phyloP scores from a whole-genome alignment of 2,113 vertebrate species.

The Chinchilla lanigera region DNA sequence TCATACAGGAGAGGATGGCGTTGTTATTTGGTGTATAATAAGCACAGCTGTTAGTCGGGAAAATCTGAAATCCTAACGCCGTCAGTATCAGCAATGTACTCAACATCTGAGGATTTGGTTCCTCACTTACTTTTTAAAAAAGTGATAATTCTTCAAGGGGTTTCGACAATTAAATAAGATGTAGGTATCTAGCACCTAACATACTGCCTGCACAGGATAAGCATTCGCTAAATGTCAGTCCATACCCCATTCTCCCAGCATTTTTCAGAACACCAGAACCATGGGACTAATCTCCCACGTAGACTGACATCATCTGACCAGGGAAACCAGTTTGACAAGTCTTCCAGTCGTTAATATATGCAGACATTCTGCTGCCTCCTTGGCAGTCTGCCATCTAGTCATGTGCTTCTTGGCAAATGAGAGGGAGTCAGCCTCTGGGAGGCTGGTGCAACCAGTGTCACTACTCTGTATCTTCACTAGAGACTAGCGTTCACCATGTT shows the following conservation, averaged over 20 bases:
- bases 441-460: too few relatives aligned
- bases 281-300: not conserved
- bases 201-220: not conserved
- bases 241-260: not conserved
- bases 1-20: not conserved
- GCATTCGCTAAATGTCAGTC: not conserved
- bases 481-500: not conserved
- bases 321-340: not conserved
- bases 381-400: not conserved
- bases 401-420: not conserved
- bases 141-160: not conserved
- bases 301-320: not conserved
- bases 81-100: not conserved
- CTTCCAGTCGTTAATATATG: not conserved
- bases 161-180: not conserved
- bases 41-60: not conserved
- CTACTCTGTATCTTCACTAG: not conserved
- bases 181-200: not conserved
- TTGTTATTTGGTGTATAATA: slow-evolving; percentile 6
- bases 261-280: not conserved
- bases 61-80: slow-evolving; percentile 7
- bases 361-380: not conserved
- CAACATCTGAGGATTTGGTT: slow-evolving; percentile 13
- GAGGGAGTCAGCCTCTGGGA: not conserved
- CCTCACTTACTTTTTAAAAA: not conserved